Evolutionary conservation across 2,113 vertebrate genomes (phyloP), one percentile per base, ranked within the genome.

Genomic region (Scartelaos histophorus): DNA sequence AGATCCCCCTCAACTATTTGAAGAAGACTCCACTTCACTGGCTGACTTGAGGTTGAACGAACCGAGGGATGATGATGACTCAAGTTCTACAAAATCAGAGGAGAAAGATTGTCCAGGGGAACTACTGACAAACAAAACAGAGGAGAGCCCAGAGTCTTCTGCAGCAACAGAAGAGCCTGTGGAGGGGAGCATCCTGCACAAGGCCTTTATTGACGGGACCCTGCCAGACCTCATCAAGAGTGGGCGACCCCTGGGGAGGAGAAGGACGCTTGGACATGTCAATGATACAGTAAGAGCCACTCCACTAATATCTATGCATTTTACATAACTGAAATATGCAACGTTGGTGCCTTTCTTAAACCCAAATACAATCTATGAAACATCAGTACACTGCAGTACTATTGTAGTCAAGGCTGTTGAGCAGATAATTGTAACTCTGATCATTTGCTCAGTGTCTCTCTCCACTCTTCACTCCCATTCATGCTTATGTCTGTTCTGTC

Each of bases 181-280:
- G 0, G 13, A 7, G 3, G 82, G 70, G 3, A 69, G 49, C 3
- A 70, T 58, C 66, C 2, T 78, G 9, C 70, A 78, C 57, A 76
- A 35, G 22, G 81, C 6, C 58, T 91, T 75, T 67, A 1, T 80
- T 0, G 87, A 92, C 5, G 67, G 83, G 54, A 86, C 76, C 6
- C 68, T 94, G 69, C 93, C 93, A 5, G 93, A 94, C 79, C 87
- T 94, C 75, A 82, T 94, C 24, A 89, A 85, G 47, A 88, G 79
- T 5, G 91, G 92, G 35, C 85, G 88, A 53, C 82, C 89, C 0
- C 89, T 94, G 0, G 15, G 82, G 60, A 84, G 93, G 68, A 86
- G 93, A 22, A 86, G 90, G 71, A 92, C 90, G 0, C n/a, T 93
- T 58, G 91, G 91, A 49, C 92, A 92, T 0, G 89, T 92, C 85